These are phyloP conservation scores for Diloba caeruleocephala DNA, from an alignment of 2,888 invertebrate genomes.

Conservation along the genomic window DNA sequence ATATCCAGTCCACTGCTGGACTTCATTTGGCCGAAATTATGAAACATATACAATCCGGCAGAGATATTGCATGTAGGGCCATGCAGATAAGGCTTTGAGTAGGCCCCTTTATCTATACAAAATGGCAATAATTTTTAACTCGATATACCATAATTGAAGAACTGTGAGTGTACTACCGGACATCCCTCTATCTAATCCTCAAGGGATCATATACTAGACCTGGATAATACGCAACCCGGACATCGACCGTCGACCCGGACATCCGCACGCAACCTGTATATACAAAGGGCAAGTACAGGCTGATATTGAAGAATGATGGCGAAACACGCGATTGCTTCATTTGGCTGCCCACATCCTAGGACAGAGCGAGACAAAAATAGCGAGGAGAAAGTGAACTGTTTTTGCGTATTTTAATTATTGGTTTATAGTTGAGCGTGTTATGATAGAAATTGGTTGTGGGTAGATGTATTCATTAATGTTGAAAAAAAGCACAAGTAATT, in stretches of 20 bases:
- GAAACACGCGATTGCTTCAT: slow-evolving; percentile 84
- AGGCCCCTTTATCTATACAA: no score
- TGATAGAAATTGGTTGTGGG: slow-evolving; percentile 23
- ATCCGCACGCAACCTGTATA: slow-evolving; percentile 62
- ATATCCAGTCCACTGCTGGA: no score
- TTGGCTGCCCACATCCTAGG: slow-evolving; percentile 70
- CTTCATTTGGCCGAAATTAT: no score
- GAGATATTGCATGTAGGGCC: no score
- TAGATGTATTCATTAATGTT: background rate
- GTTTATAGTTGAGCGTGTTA: slow-evolving; percentile 42
- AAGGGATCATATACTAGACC: slow-evolving; percentile 1
- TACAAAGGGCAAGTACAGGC: slow-evolving; percentile 54
- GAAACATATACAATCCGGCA: no score
- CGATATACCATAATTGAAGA: background rate
- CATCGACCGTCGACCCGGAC: slow-evolving; percentile 21
- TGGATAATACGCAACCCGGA: slow-evolving; percentile 20
- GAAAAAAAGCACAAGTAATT: background rate
- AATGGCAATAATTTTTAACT: no score
- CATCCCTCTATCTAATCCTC: background rate
- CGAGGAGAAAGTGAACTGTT: slow-evolving; percentile 38
- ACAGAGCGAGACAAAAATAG: slow-evolving; percentile 48
- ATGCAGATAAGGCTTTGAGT: no score
- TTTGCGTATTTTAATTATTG: slow-evolving; percentile 58
- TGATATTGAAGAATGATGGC: slow-evolving; percentile 78
- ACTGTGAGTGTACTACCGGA: background rate